Evolutionary conservation across 2,888 invertebrate genomes (phyloP).

Genomic region (Archips xylosteana): DNA sequence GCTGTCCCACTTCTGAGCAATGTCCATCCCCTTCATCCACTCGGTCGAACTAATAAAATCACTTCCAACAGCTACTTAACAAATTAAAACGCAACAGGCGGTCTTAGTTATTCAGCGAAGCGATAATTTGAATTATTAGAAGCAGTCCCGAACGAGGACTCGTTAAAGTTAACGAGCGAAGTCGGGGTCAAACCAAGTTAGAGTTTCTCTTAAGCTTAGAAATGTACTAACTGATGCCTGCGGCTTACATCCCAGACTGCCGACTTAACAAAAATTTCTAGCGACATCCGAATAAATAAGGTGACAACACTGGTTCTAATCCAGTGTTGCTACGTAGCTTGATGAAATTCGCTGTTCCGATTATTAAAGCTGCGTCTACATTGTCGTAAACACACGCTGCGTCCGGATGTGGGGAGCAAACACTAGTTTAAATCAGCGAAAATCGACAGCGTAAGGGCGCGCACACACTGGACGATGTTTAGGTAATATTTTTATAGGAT

Average conservation of each 20-base stretch:
- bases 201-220: not conserved
- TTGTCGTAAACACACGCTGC: constrained; percentile 30
- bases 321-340: not conserved
- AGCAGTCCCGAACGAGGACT: constrained; percentile 27
- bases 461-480: constrained; percentile 44
- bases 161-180: constrained; percentile 33
- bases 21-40: not conserved
- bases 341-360: not conserved
- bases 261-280: too few relatives aligned
- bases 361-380: constrained; percentile 33
- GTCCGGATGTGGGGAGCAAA: constrained; percentile 69
- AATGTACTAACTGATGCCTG: too few relatives aligned
- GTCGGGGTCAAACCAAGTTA: not conserved
- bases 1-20: too few relatives aligned
- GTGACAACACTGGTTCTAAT: not conserved
- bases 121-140: constrained; percentile 37
- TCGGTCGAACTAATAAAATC: not conserved
- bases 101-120: constrained; percentile 31
- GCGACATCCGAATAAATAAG: too few relatives aligned
- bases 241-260: too few relatives aligned
- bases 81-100: constrained; percentile 1
- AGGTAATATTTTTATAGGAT: too few relatives aligned
- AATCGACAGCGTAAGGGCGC: constrained; percentile 59
- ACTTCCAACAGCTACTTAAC: constrained; percentile 19
- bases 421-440: constrained; percentile 71